These are phyloP conservation scores for Drosophila meridiana DNA, from an alignment of 2,888 invertebrate genomes.

Conservation along the genomic window DNA sequence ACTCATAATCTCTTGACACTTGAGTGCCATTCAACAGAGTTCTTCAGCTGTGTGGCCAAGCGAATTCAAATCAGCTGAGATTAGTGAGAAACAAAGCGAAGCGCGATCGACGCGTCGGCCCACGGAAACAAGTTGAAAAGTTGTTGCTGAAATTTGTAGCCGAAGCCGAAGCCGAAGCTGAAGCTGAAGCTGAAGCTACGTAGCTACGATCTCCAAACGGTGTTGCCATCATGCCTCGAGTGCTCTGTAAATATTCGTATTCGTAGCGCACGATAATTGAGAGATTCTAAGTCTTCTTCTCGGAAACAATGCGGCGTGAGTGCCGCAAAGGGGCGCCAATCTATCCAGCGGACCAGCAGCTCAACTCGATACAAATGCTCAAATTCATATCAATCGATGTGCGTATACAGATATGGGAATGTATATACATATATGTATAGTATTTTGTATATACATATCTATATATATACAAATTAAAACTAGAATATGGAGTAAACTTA, in stretches of 20 bases:
- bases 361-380: neutral
- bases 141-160: constrained; percentile 15
- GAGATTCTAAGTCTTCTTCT: constrained; percentile 66
- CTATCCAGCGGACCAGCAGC: neutral
- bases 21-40: constrained; percentile 67
- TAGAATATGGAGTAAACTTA: too few species aligned
- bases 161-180: constrained; percentile 2
- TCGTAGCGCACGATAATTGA: constrained; percentile 70
- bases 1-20: constrained; percentile 77
- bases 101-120: constrained; percentile 27
- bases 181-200: constrained; percentile 1
- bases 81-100: constrained; percentile 62
- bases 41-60: constrained; percentile 51
- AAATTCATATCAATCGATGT: neutral
- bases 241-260: constrained; percentile 74
- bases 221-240: constrained; percentile 72
- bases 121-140: constrained; percentile 33
- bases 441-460: neutral
- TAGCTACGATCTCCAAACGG: constrained; percentile 17
- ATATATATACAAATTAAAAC: neutral
- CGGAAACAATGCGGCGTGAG: constrained; percentile 40
- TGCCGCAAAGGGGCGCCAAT: constrained; percentile 44
- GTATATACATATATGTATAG: neutral
- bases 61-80: constrained; percentile 70
- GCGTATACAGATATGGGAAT: neutral